phyloP scores from a whole-genome alignment of 2,888 invertebrate species.

The Chamaedrilus cognettii region DNA sequence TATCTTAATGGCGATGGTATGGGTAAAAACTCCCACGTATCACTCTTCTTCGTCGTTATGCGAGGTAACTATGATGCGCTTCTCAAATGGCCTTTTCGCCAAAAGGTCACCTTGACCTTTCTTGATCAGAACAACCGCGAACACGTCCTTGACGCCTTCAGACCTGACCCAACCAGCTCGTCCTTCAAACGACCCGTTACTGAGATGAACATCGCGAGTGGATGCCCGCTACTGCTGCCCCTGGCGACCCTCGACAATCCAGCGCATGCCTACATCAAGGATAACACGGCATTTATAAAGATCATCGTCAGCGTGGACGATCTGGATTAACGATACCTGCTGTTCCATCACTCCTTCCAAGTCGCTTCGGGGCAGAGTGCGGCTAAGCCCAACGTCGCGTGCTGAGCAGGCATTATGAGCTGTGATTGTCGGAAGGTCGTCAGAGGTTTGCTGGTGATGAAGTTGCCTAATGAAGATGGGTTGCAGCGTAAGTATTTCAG shows the following conservation, averaged over 20 bases:
- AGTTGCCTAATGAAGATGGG: too few relatives aligned
- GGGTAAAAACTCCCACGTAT: conserved; percentile 52
- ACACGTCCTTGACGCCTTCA: conserved; percentile 55
- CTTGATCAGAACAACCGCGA: conserved; percentile 49
- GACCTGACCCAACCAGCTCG: conserved; percentile 53
- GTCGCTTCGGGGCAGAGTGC: too few relatives aligned
- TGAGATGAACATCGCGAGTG: conserved; percentile 59
- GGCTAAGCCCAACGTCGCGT: too few relatives aligned
- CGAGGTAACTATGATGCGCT: conserved; percentile 11
- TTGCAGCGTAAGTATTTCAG: too few relatives aligned
- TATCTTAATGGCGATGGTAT: conserved; percentile 57
- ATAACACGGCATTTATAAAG: conserved; percentile 50
- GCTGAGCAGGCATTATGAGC: too few relatives aligned
- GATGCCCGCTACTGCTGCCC: conserved; percentile 54
- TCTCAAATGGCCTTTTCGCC: neutral
- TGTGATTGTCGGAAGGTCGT: too few relatives aligned
- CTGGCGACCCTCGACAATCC: conserved; percentile 27
- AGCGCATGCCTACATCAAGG: conserved; percentile 45
- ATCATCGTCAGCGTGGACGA: conserved; percentile 30
- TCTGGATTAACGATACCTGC: too few relatives aligned
- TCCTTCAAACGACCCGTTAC: conserved; percentile 53
- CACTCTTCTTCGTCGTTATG: conserved; percentile 57
- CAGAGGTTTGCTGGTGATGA: too few relatives aligned
- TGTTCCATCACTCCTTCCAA: too few relatives aligned
- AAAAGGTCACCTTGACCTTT: conserved; percentile 51